Evolutionary conservation across 2,113 vertebrate species (phyloP).

Genomic region (Triplophysa rosa): DNA sequence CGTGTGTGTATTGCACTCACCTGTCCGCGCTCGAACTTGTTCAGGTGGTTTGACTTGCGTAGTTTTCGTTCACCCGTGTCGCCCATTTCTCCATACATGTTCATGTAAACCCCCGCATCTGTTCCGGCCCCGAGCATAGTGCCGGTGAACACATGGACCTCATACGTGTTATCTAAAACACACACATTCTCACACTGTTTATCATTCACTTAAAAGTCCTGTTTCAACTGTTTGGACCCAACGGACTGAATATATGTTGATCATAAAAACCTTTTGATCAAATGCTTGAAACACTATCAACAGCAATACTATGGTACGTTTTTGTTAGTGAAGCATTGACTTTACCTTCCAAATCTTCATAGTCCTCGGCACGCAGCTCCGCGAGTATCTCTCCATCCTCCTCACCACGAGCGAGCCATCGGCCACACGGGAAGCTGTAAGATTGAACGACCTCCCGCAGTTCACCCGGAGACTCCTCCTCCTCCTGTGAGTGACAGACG

Average conservation of each 20-base stretch:
- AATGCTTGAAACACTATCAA: too few species aligned
- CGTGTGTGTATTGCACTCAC: slow-evolving; percentile 61
- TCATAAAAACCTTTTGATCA: too few species aligned
- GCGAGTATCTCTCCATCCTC: slow-evolving; percentile 87
- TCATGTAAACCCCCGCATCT: slow-evolving; percentile 88
- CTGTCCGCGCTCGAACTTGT: slow-evolving; percentile 94
- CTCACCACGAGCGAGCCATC: slow-evolving; percentile 91
- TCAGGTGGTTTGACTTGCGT: slow-evolving; percentile 86
- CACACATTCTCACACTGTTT: slow-evolving; percentile 18
- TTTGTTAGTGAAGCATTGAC: neutral
- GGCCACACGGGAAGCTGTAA: slow-evolving; percentile 80
- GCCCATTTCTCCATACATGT: slow-evolving; percentile 86
- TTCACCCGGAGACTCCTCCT: slow-evolving; percentile 71
- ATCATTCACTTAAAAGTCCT: neutral
- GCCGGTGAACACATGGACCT: slow-evolving; percentile 89
- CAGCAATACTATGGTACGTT: too few species aligned
- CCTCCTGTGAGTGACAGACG: slow-evolving; percentile 52
- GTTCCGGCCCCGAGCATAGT: slow-evolving; percentile 85
- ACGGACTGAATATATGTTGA: too few species aligned
- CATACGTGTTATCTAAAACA: slow-evolving; percentile 79
- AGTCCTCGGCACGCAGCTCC: slow-evolving; percentile 82
- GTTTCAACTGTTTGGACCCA: too few species aligned
- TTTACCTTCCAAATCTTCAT: slow-evolving; percentile 83
- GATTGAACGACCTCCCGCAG: slow-evolving; percentile 78
- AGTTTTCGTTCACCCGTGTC: slow-evolving; percentile 91